Evolutionary conservation across 2,797 vertebrate species (phyloP), one percentile per base, ranked within the genome.

Genomic region (Parauchenoglanis ngamensis): DNA sequence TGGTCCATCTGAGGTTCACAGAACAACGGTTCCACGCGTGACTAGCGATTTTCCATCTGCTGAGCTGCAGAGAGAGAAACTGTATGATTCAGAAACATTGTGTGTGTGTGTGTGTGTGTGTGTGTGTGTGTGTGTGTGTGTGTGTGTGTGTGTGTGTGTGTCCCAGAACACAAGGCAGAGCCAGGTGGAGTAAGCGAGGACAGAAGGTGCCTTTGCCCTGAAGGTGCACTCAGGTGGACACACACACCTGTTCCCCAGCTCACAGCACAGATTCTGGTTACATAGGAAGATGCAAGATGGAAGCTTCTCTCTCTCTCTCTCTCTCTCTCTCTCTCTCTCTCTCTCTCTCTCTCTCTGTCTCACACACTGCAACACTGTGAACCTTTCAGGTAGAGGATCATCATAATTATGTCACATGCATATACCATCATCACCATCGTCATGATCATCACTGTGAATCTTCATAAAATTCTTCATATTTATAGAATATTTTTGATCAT

Each of bases 101-200:
- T 49, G 77, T 86, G 31, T 31, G 31, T 56, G 68, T 35, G 68
- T 23, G 68, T 76, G 49, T 65, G 40, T 61, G 17, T 70, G 46
- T 70, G 70, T 40, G 68, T 63, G 68, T 25, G 86, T 70, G 80
- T 87, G 73, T 23, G 75, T 35, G 63, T 59, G 75, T 19, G 87
- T 68, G 84, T 79, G 73, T 83, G 84, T 78, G 54, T 75, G 86
- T 65, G 61, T 31, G 49, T 61, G 23, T 68, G 46, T 70, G 83
- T 84, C 77, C 28, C 84, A 40, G 88, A 61, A 81, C 91, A 92
- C 91, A 92, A 87, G 90, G 92, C 80, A 88, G 54, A 83, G 94
- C 95, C 95, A 96, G 95, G 95, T 96, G 95, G 95, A 93, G 35
- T 86, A 31, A 57, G 44, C 3, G 28, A 15, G 92, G 94, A 95